These are phyloP conservation scores for Oenanthe oenanthe DNA, from an alignment of 2,113 vertebrate species.

Conservation along the genomic window DNA sequence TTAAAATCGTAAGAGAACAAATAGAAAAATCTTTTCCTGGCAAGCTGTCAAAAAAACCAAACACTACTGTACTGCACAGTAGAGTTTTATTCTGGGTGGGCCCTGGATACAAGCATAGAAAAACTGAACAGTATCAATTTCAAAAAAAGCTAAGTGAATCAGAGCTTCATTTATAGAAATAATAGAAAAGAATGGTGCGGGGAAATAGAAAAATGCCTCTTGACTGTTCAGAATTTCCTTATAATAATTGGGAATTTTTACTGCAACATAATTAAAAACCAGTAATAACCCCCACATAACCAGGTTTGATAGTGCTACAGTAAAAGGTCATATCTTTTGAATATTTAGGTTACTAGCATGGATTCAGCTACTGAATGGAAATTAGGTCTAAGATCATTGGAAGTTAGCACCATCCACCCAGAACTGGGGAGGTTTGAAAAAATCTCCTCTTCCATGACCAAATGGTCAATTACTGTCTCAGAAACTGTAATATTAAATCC, in stretches of 20 bases:
- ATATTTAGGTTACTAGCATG: background rate
- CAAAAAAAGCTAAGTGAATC: background rate
- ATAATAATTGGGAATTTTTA: background rate
- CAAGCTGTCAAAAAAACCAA: background rate
- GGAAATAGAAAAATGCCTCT: background rate
- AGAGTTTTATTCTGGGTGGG: background rate
- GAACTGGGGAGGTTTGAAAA: background rate
- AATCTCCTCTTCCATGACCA: background rate
- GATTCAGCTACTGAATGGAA: background rate
- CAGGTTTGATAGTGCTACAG: rapidly evolving
- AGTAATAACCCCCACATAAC: background rate
- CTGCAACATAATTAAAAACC: background rate
- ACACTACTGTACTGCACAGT: background rate
- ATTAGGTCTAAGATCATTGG: background rate
- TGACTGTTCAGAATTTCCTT: background rate
- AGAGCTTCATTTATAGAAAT: background rate
- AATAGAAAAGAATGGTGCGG: background rate
- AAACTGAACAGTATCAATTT: background rate
- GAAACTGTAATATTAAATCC: background rate
- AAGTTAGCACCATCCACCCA: background rate
- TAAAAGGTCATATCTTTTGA: background rate
- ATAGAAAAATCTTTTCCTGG: constrained; percentile 10
- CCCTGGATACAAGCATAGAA: background rate
- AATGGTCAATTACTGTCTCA: background rate
- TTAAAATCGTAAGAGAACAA: background rate